Conservation (phyloP, 2,797 vertebrate species). For the Microtus agrestis region DNA sequence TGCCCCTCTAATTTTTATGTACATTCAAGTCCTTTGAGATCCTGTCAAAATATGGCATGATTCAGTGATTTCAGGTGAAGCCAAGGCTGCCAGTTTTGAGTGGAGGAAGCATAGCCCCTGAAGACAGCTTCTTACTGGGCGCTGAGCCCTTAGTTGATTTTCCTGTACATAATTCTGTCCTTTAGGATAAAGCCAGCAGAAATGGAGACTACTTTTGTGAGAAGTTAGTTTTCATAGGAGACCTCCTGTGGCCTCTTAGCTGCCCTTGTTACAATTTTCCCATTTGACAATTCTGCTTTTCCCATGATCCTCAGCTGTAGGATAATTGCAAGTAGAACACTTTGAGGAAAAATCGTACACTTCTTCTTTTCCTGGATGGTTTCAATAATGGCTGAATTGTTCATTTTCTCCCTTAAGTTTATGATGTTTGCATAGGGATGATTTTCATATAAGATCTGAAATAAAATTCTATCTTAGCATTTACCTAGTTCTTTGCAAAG, state of each 20-base stretch:
- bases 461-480: neutral
- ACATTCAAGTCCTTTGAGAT: neutral
- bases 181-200: neutral
- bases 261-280: neutral
- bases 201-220: neutral
- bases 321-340: neutral
- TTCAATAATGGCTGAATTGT: neutral
- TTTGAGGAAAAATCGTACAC: neutral
- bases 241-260: neutral
- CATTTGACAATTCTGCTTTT: neutral
- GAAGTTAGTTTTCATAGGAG: neutral
- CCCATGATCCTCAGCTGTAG: neutral
- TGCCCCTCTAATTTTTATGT: neutral
- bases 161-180: neutral
- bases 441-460: constrained; percentile 45
- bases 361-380: neutral
- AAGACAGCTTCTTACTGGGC: neutral
- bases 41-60: neutral
- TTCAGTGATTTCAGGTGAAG: neutral
- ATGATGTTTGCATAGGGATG: neutral
- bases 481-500: constrained; percentile 53
- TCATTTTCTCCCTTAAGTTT: constrained; percentile 45
- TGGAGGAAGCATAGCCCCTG: neutral
- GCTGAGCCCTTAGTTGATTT: neutral
- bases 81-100: too few species aligned